A percentile compares a stretch with the other conserved stretches of the same genome.
Evolutionary conservation across 2,113 vertebrate genomes (phyloP).

Genomic region (Pygoscelis antarcticus): DNA sequence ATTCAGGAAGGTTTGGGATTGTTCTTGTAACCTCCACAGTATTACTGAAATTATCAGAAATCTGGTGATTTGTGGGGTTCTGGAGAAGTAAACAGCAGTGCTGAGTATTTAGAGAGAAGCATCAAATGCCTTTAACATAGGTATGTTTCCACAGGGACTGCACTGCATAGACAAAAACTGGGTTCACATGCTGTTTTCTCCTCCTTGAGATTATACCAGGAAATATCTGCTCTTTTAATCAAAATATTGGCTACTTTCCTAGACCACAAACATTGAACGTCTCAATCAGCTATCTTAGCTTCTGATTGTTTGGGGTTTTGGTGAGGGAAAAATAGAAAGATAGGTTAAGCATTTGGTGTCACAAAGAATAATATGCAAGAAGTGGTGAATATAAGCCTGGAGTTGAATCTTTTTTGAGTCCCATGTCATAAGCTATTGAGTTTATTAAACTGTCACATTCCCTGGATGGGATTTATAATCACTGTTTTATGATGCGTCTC

Average conservation of each 20-base stretch:
- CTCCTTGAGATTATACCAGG: not conserved
- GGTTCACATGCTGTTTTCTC: not conserved
- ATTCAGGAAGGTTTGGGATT: not conserved
- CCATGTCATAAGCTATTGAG: not conserved
- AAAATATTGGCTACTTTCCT: not conserved
- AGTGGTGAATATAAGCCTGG: not conserved
- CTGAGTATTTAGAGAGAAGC: not conserved
- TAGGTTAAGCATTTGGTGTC: not conserved
- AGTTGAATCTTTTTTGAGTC: not conserved
- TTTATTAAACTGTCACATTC: slow-evolving; percentile 44
- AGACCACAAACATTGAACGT: not conserved
- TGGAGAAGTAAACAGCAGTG: not conserved
- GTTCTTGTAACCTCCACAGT: not conserved
- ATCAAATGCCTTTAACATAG: not conserved
- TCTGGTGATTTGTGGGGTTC: not conserved
- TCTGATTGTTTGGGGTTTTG: not conserved
- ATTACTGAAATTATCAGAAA: not conserved
- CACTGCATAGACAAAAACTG: accelerated
- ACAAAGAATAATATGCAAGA: not conserved
- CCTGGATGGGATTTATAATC: slow-evolving; percentile 11
- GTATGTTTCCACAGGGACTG: not conserved
- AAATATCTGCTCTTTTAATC: not conserved
- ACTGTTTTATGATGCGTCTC: not conserved
- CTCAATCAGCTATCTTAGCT: not conserved
- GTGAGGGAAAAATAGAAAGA: not conserved